Percentiles rank a stretch among this genome's conserved stretches.
Conservation (phyloP, 2,888 invertebrate genomes). For the Didymodactylos carnosus region DNA sequence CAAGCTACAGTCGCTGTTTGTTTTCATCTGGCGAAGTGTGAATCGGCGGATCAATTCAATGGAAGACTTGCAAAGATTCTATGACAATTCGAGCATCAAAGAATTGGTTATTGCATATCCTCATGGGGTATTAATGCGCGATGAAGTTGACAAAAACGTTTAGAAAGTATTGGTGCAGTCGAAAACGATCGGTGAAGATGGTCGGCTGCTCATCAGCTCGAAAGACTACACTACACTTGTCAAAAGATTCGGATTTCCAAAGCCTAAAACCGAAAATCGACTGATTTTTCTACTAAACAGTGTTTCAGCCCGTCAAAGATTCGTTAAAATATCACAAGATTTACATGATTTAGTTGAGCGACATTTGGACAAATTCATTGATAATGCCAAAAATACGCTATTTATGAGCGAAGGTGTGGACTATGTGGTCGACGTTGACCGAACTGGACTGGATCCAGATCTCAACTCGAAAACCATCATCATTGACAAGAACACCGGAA, state of each 20-base stretch:
- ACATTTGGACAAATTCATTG: conserved; percentile 18
- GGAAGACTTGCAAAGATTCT: background rate
- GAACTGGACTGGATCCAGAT: conserved; percentile 18
- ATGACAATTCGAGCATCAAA: background rate
- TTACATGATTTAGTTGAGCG: conserved; percentile 20
- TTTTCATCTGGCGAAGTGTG: background rate
- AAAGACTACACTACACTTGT: background rate
- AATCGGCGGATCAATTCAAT: background rate
- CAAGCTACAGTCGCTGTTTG: background rate
- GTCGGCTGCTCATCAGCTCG: background rate
- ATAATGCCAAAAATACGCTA: conserved; percentile 18
- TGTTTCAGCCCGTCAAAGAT: background rate
- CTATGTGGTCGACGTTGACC: conserved; percentile 24
- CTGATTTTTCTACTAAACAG: background rate
- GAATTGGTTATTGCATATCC: background rate
- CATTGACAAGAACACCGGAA: conserved; percentile 25
- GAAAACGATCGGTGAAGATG: background rate
- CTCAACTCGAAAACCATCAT: conserved; percentile 15
- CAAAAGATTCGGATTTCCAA: background rate
- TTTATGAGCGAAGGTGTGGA: conserved; percentile 22
- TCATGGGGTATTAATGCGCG: background rate
- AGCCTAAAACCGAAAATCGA: background rate
- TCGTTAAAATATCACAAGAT: conserved; percentile 17
- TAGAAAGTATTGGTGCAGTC: background rate
- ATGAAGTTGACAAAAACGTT: background rate